phyloP scores from a whole-genome alignment of 2,113 vertebrate species.

The Paedocypris sp. region DNA sequence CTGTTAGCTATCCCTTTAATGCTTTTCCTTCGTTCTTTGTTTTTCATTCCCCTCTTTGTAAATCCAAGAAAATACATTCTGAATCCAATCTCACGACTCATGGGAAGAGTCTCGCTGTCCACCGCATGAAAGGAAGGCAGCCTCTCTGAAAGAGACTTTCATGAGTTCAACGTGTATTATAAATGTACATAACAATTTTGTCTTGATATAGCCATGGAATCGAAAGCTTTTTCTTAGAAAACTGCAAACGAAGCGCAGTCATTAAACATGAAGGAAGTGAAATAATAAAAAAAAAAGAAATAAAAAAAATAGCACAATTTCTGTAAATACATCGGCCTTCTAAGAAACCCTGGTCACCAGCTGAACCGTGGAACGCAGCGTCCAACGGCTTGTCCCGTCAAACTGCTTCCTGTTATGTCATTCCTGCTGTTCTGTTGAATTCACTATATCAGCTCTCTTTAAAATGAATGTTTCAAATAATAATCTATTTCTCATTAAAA shows the following conservation, averaged over 20 bases:
- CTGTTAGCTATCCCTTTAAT: conserved; percentile 72
- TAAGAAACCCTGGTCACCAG: conserved; percentile 12
- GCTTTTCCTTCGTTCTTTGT: background rate
- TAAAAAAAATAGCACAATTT: conserved; percentile 36
- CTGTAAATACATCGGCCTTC: conserved; percentile 1
- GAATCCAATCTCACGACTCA: background rate
- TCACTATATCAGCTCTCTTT: conserved; percentile 66
- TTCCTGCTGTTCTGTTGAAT: conserved; percentile 64
- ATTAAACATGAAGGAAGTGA: background rate
- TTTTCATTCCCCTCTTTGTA: background rate
- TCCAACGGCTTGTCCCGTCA: conserved; percentile 51
- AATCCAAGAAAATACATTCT: background rate
- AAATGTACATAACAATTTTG: conserved; percentile 57
- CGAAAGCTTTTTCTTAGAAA: conserved; percentile 40
- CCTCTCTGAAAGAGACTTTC: background rate
- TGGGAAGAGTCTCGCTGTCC: conserved; percentile 23
- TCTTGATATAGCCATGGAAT: conserved; percentile 53
- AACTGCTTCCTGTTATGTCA: conserved; percentile 64
- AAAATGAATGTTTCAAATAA: conserved; percentile 75
- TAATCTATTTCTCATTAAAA: conserved; percentile 76
- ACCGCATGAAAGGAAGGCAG: conserved; percentile 31
- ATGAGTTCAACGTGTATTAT: conserved; percentile 28
- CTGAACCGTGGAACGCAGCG: conserved; percentile 12
- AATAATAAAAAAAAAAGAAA: too few relatives aligned
- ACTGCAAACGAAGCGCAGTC: conserved; percentile 8